These are phyloP conservation scores for Toxotes chatareus DNA, from an alignment of 2,113 vertebrate species.

Conservation along the genomic window DNA sequence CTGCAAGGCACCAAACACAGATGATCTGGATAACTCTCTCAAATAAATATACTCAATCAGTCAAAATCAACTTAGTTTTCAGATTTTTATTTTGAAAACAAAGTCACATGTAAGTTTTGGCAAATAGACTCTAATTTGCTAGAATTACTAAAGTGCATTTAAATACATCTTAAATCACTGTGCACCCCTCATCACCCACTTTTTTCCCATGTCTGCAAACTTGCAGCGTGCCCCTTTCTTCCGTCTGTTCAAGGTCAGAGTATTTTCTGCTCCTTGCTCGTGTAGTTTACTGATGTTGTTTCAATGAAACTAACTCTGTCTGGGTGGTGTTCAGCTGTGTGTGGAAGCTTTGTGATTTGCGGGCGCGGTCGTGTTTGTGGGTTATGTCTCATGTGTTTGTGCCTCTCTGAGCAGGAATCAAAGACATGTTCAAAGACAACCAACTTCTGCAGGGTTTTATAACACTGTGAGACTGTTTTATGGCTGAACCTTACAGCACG, in stretches of 20 bases:
- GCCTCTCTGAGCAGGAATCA: conserved; percentile 19
- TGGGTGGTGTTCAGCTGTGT: background rate
- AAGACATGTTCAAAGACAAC: conserved; percentile 51
- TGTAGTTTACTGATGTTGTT: background rate
- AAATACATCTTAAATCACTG: background rate
- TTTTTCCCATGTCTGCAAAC: conserved; percentile 2
- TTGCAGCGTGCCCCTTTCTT: background rate
- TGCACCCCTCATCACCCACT: background rate
- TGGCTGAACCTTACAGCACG: conserved; percentile 41
- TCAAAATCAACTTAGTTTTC: background rate
- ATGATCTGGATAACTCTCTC: conserved; percentile 32
- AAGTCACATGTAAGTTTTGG: background rate
- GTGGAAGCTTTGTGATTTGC: conserved; percentile 9
- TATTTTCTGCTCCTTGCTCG: background rate
- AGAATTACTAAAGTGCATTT: background rate
- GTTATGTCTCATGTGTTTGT: conserved; percentile 27
- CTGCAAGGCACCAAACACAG: conserved; percentile 33
- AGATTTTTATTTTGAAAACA: background rate
- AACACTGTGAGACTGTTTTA: conserved; percentile 32
- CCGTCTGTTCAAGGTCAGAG: background rate
- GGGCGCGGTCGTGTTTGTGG: conserved; percentile 37
- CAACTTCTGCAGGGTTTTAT: conserved; percentile 39
- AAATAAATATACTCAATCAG: background rate
- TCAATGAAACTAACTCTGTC: background rate
- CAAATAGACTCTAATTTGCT: background rate